phyloP scores from a whole-genome alignment of 1,140 invertebrate genomes.

The Ridgeia piscesae region DNA sequence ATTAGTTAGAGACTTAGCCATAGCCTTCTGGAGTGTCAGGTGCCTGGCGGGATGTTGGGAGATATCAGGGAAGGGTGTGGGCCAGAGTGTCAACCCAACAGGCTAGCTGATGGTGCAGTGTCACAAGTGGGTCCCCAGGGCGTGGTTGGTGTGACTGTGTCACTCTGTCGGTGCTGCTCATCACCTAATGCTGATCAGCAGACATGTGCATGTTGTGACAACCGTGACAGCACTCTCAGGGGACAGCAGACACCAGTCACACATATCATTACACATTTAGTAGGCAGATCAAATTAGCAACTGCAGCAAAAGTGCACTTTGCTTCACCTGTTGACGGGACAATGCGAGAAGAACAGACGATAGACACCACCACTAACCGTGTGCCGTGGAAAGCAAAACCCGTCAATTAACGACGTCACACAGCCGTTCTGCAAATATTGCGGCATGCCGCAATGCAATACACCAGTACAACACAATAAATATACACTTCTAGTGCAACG shows the following conservation, averaged over 20 bases:
- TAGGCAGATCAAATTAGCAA: background rate
- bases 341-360: background rate
- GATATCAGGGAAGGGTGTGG: background rate
- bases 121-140: background rate
- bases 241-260: background rate
- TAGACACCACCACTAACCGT: background rate
- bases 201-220: background rate
- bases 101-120: background rate
- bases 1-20: background rate
- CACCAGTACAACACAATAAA: too few relatives aligned
- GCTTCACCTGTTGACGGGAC: background rate
- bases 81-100: background rate
- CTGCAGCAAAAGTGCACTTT: background rate
- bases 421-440: background rate
- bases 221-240: background rate
- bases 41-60: background rate
- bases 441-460: background rate
- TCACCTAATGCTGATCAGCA: background rate
- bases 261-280: constrained; percentile 6
- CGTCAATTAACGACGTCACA: background rate
- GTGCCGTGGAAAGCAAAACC: background rate
- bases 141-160: background rate
- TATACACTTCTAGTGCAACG: too few relatives aligned
- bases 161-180: background rate
- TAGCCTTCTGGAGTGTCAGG: background rate